Percentiles rank a stretch among this genome's conserved stretches.
phyloP scores from a whole-genome alignment of 1,140 invertebrate species.

The Cherax quadricarinatus region DNA sequence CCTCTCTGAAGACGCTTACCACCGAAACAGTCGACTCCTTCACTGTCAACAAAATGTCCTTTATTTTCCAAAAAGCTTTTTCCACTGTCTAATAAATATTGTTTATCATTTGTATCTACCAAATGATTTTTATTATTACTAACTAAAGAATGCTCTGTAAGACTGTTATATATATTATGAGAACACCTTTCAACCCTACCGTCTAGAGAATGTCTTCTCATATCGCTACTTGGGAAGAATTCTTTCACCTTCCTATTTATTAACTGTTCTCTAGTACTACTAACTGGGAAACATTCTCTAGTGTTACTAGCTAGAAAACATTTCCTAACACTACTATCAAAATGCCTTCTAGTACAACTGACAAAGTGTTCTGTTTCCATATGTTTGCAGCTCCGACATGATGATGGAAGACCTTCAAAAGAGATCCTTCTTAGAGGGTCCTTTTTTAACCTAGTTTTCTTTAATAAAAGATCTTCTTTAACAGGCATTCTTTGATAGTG shows the following conservation, averaged over 20 bases:
- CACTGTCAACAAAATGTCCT: neutral
- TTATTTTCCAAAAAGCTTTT: neutral
- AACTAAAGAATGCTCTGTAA: neutral
- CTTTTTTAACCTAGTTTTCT: neutral
- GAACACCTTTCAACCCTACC: neutral
- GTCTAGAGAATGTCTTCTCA: neutral
- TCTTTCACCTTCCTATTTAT: neutral
- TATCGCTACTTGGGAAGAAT: neutral
- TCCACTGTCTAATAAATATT: neutral
- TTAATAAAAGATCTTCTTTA: neutral
- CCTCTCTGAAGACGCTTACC: neutral
- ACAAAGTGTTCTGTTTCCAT: neutral
- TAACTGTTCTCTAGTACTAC: neutral
- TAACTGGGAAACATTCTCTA: neutral
- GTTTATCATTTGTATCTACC: neutral
- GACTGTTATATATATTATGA: neutral
- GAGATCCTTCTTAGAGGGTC: neutral
- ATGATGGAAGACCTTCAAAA: conserved; percentile 6
- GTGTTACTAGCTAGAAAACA: neutral
- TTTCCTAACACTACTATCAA: neutral
- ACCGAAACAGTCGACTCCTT: neutral
- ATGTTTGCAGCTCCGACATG: neutral
- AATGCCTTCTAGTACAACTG: neutral
- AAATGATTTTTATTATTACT: neutral
- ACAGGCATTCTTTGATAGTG: neutral